phyloP scores from a whole-genome alignment of 2,888 invertebrate genomes.

The Polydrusus tereticollis region DNA sequence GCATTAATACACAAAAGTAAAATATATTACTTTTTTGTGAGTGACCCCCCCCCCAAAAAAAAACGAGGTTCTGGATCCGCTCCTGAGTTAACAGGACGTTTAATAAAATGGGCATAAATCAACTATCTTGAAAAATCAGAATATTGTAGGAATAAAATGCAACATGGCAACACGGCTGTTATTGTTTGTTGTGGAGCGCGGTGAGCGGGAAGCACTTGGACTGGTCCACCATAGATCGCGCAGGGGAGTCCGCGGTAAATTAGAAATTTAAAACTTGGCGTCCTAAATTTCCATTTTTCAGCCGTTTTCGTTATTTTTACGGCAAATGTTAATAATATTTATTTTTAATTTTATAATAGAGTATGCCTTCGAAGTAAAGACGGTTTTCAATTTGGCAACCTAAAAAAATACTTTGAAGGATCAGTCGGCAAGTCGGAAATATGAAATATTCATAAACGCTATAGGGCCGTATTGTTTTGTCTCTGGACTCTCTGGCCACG shows the following conservation, averaged over 20 bases:
- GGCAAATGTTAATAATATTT: background rate
- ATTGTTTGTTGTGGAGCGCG: conserved; percentile 48
- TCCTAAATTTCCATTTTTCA: conserved; percentile 26
- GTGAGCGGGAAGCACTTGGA: conserved; percentile 56
- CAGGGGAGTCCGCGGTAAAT: conserved; percentile 52
- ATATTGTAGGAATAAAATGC: background rate
- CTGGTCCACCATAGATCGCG: conserved; percentile 46
- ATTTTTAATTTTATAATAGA: too few species aligned
- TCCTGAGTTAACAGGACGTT: too few species aligned
- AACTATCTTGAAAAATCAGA: background rate
- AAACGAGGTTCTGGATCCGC: too few species aligned
- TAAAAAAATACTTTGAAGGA: background rate
- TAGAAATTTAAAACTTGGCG: conserved; percentile 44
- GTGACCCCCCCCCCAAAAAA: too few species aligned
- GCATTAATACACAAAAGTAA: too few species aligned
- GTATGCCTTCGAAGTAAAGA: too few species aligned
- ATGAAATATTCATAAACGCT: too few species aligned
- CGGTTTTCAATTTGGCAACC: background rate
- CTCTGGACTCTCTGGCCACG: background rate
- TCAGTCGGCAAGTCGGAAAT: background rate
- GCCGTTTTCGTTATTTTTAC: conserved; percentile 4
- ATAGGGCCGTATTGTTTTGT: conserved; percentile 1
- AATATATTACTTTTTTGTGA: too few species aligned
- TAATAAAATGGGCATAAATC: too few species aligned
- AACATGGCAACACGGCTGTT: conserved; percentile 26